Base-by-base conservation (phyloP, 1,140 invertebrate species). In the Psix sp. region DNA sequence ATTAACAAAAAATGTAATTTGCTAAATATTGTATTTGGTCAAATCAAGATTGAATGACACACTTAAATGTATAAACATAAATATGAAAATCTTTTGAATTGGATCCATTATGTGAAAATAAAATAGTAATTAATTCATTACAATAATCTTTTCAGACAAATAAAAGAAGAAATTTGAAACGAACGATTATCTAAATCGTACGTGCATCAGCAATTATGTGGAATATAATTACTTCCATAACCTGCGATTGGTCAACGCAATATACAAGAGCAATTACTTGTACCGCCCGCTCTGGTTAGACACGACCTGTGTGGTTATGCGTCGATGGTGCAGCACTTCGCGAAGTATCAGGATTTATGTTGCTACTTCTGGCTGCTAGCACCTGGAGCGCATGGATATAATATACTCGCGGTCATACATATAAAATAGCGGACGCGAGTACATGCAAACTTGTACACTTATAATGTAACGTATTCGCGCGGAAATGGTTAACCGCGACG, bases 291-390 rank as follows among this genome's bases (percentile, higher is more conserved):
- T 74, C 54, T 52, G 72, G 72, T 75, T 77, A 77, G 73, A 52
- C 68, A 72, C 77, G 74, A 80, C 79, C 74, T 78, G 79, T 80
- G 79, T 80, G 80, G 79, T 77, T 71, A 78, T 63, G 65, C 71
- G 24, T 62, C 43, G 29, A 60, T 63, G 57, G 7, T 42, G 31
- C 43, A 68, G 52, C 67, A 56, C 72, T 46, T 59, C 54, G 45
- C 42, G 62, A 51, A 45, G 62, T 57, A 60, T 56, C 38, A 70
- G 65, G 66, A 81, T 80, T 81, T 80, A 80, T 81, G 74, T 76
- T 74, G 33, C 66, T 46, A 65, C 48, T 70, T 71, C 54, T 59
- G 74, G 57, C 46, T 48, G 29, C 14, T 46, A 40, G 43, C 56
- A 68, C 57, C 72, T 68, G 54, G 56, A 62, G 39, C 31, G 26